Evolutionary conservation across 2,113 vertebrate species (phyloP).

Genomic region (Notiomystis cincta): DNA sequence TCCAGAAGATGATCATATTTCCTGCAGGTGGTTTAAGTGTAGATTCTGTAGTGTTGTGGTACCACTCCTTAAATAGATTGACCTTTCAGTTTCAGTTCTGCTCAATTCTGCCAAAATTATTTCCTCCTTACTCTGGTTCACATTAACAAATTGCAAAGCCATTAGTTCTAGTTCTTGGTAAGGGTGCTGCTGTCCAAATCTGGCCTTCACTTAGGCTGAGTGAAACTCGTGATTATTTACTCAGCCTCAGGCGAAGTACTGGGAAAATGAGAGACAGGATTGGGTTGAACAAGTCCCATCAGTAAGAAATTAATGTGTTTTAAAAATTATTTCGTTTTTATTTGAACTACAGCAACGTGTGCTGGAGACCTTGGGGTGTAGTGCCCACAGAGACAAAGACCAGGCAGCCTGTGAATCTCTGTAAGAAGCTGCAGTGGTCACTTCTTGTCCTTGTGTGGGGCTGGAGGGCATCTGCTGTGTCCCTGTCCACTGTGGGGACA

Average conservation of each 20-base stretch:
- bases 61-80: slow-evolving; percentile 1
- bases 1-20: neutral
- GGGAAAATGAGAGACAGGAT: neutral
- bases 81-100: slow-evolving; percentile 1
- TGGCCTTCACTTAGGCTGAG: neutral
- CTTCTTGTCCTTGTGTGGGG: rapidly evolving
- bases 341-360: rapidly evolving
- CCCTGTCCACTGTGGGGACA: too few relatives aligned
- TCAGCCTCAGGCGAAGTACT: neutral
- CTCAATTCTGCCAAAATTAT: neutral
- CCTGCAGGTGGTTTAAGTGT: neutral
- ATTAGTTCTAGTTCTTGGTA: neutral
- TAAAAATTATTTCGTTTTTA: rapidly evolving
- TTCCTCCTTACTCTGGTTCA: slow-evolving; percentile 18
- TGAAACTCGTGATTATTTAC: neutral
- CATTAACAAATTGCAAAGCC: neutral
- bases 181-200: neutral
- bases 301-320: neutral
- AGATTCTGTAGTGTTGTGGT: neutral
- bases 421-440: neutral
- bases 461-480: neutral
- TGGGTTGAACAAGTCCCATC: neutral
- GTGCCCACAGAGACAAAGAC: neutral
- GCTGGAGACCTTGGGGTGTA: neutral
- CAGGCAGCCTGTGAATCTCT: neutral